These are phyloP conservation scores for Calliphora vomitoria DNA, from an alignment of 2,888 invertebrate species.

Conservation along the genomic window DNA sequence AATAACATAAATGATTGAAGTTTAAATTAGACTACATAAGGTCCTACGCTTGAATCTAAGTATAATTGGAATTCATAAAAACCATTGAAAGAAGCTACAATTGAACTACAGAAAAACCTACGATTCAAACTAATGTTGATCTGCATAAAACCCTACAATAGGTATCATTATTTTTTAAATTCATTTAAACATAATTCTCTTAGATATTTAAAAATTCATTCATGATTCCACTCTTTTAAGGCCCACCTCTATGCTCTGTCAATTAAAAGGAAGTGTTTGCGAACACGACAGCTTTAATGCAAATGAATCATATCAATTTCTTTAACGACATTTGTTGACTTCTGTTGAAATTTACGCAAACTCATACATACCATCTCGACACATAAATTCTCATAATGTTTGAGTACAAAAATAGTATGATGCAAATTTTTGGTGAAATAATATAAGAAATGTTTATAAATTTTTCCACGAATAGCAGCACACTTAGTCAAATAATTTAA, in stretches of 20 bases:
- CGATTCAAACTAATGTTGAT: no score
- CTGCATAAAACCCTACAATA: no score
- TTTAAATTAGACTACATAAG: no score
- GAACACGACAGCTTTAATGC: neutral
- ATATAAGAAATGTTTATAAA: neutral
- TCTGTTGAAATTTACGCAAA: constrained; percentile 28
- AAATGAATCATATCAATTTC: constrained; percentile 17
- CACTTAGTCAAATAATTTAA: neutral
- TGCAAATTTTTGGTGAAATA: constrained; percentile 14
- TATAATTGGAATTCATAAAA: no score
- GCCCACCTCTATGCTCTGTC: neutral
- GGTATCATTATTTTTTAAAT: no score
- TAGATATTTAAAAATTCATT: neutral
- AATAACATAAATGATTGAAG: no score
- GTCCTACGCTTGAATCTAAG: no score
- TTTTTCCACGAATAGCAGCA: neutral
- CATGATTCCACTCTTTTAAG: constrained; percentile 9
- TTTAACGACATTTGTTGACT: constrained; percentile 6
- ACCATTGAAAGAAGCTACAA: no score
- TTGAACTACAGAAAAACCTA: no score
- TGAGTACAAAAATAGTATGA: neutral
- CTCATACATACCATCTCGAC: neutral
- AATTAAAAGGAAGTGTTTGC: neutral
- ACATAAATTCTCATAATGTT: neutral
- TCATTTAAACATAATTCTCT: no score